Percentiles rank a stretch among this genome's conserved stretches.
Evolutionary conservation across 2,797 vertebrate genomes (phyloP).

Genomic region (Etheostoma perlongum): DNA sequence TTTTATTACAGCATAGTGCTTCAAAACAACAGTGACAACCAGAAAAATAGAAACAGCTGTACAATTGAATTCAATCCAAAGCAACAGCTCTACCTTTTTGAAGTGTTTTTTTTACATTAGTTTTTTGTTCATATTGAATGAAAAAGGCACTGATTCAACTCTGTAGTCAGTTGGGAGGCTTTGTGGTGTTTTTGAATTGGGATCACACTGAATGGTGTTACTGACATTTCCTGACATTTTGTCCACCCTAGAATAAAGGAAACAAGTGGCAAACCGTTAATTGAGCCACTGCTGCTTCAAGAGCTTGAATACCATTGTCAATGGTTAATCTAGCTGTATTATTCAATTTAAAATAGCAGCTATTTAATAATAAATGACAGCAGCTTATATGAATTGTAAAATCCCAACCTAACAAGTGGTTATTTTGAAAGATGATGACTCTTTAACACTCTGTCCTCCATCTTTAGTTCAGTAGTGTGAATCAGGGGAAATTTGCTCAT

Average conservation of each 20-base stretch:
- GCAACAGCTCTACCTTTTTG: neutral
- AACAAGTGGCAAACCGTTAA: neutral
- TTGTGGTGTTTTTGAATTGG: conserved; percentile 10
- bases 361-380: conserved; percentile 1
- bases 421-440: neutral
- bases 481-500: conserved; percentile 4
- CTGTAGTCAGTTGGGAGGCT: neutral
- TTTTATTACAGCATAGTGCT: conserved; percentile 1
- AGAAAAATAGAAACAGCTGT: conserved; percentile 22
- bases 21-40: conserved; percentile 20
- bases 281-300: neutral
- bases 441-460: neutral
- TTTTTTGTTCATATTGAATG: conserved; percentile 1
- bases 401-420: neutral
- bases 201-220: conserved; percentile 1
- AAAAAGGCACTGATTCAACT: conserved; percentile 1
- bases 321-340: neutral
- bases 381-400: neutral
- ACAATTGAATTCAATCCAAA: conserved; percentile 4
- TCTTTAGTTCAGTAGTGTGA: conserved; percentile 10
- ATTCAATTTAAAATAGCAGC: neutral
- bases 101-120: neutral
- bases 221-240: neutral
- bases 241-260: neutral
- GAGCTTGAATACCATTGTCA: neutral